Evolutionary conservation across 2,888 invertebrate species (phyloP), one percentile per base, ranked within the genome.

Genomic region (Hydropsyche betteni): DNA sequence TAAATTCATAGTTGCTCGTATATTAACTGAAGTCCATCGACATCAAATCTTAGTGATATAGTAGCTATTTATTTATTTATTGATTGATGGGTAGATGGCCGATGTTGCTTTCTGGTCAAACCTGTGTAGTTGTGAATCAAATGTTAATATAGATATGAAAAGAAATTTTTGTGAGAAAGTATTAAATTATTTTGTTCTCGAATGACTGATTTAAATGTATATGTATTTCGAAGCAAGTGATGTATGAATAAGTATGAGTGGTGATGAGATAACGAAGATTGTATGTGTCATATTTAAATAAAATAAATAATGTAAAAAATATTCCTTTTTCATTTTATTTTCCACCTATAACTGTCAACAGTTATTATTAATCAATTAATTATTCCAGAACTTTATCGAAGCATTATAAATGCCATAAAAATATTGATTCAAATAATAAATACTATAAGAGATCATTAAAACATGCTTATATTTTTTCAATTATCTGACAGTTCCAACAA

Each of bases 31-130:
- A 44, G 24, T 53, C 64, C 74, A 74, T 69, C 69, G 74, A 68
- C 24, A 44, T 68, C 16, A 38, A 69, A 51, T 64, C 36, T 76
- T 76, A 78, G 76, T 75, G 74, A 75, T 76, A 78, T 68, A 74
- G 76, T 69, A 71, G 55, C 76, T 75, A 78, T 78, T 78, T 78
- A 78, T 78, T 78, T 76, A 61, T 76, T 78, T 75, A 78, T 78
- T 78, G 76, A 78, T 78, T 76, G 50, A 52, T 53, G 76, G 74
- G 76, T 75, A 51, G 36, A 68, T 51, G 14, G 36, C 50, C 24
- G 50, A 64, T 68, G 72, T 55, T 16, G 12, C 69, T 58, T 14
- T n/a, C 38, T 8, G 51, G 72, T 14, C 55, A n/a, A 14, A 14
- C 53, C 70, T 34, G 70, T 34, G 5, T 64, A 53, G 53, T 70